A percentile compares a stretch with the other conserved stretches of the same genome.
Evolutionary conservation across 2,888 invertebrate genomes (phyloP).

Genomic region (Microctonus brassicae): DNA sequence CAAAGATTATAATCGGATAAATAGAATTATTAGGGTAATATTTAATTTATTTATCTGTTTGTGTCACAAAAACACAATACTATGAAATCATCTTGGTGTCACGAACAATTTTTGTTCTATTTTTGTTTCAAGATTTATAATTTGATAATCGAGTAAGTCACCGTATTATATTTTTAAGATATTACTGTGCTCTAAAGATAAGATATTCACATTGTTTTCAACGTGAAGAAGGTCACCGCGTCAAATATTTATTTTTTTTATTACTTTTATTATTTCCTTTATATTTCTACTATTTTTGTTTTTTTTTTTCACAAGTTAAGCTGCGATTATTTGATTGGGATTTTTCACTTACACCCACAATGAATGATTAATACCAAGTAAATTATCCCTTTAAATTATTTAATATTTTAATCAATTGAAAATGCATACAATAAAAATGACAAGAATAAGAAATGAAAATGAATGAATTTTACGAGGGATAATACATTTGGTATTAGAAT

Average conservation of each 20-base stretch:
- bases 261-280: constrained; percentile 32
- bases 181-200: background rate
- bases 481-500: constrained; percentile 5
- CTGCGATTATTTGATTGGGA: constrained; percentile 41
- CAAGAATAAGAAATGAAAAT: background rate
- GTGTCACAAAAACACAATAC: constrained; percentile 47
- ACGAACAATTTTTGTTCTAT: background rate
- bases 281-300: background rate
- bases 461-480: background rate
- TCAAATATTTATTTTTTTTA: constrained; percentile 22
- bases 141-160: background rate
- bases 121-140: background rate
- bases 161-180: background rate
- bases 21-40: constrained; percentile 41
- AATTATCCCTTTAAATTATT: constrained; percentile 29
- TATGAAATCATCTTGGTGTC: constrained; percentile 25
- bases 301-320: constrained; percentile 35
- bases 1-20: constrained; percentile 61
- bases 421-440: background rate
- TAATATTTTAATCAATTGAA: too few species aligned
- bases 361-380: constrained; percentile 51
- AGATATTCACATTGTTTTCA: background rate
- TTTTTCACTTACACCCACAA: constrained; percentile 35
- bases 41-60: constrained; percentile 39
- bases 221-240: background rate